Evolutionary conservation across 2,797 vertebrate genomes (phyloP).

Genomic region (Urophycis tenuis): DNA sequence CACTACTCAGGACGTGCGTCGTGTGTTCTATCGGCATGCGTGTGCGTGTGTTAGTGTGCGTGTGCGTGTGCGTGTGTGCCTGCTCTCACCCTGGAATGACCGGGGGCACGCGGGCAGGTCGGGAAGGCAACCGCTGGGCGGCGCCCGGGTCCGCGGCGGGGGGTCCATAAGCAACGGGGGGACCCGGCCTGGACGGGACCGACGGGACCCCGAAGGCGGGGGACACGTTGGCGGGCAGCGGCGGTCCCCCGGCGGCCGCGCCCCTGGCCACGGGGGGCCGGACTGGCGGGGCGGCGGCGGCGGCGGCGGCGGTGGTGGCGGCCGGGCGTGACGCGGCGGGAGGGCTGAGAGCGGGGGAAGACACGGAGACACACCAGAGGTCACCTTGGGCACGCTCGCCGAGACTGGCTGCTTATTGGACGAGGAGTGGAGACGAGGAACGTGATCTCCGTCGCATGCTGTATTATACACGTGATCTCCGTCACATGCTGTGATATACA

Average conservation of each 20-base stretch:
- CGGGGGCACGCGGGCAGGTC: conserved; percentile 79
- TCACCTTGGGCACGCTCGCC: background rate
- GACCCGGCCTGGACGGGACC: conserved; percentile 77
- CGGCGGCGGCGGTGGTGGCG: conserved; percentile 35
- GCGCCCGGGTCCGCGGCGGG: conserved; percentile 39
- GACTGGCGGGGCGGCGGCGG: conserved; percentile 66
- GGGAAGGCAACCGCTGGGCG: conserved; percentile 75
- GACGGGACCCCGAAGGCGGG: conserved; percentile 73
- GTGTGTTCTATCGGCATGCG: background rate
- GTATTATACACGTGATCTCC: too few relatives aligned
- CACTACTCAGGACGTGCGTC: too few relatives aligned
- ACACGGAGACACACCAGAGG: background rate
- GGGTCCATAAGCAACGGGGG: conserved; percentile 52
- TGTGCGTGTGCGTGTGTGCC: background rate
- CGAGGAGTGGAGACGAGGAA: background rate
- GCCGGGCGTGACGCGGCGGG: conserved; percentile 66
- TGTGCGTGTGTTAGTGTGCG: too few relatives aligned
- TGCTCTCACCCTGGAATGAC: conserved; percentile 80
- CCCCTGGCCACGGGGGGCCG: conserved; percentile 81
- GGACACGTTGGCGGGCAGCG: conserved; percentile 69
- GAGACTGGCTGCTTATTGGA: background rate
- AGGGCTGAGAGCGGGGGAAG: conserved; percentile 64
- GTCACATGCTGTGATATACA: too few relatives aligned
- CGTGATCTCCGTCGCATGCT: too few relatives aligned
- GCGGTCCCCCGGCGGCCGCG: conserved; percentile 73